Conservation (phyloP, 1,140 invertebrate genomes). For the Paraescarpia echinospica region DNA sequence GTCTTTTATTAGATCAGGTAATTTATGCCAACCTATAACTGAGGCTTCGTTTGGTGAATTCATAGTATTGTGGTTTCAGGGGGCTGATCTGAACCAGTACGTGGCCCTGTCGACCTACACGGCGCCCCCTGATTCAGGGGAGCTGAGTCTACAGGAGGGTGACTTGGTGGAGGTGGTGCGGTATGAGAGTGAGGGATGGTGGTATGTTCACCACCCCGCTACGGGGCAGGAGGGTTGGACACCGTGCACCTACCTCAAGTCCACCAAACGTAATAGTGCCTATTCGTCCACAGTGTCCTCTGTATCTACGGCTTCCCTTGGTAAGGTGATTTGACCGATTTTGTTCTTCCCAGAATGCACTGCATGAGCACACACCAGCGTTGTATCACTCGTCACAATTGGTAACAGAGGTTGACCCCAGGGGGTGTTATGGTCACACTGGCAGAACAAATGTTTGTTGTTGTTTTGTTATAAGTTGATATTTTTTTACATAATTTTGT, state of each 20-base stretch:
- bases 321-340: conserved; percentile 19
- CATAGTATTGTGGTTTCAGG: background rate
- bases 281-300: conserved; percentile 7
- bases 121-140: conserved; percentile 77
- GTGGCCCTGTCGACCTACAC: conserved; percentile 88
- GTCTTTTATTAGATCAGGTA: too few species aligned
- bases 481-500: too few species aligned
- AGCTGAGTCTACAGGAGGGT: conserved; percentile 85
- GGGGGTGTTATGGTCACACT: too few species aligned
- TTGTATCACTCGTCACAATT: background rate
- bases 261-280: conserved; percentile 52
- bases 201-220: conserved; percentile 83
- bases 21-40: too few species aligned
- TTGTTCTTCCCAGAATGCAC: background rate
- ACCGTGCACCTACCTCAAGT: conserved; percentile 86
- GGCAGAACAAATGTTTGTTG: too few species aligned
- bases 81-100: conserved; percentile 57
- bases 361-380: background rate
- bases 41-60: background rate
- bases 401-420: too few species aligned
- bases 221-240: conserved; percentile 83
- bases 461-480: too few species aligned
- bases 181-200: conserved; percentile 92
- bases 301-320: conserved; percentile 13
- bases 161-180: conserved; percentile 80